Evolutionary conservation across 2,888 invertebrate genomes (phyloP), one percentile per base, ranked within the genome.

Genomic region (Agrilus biguttatus): DNA sequence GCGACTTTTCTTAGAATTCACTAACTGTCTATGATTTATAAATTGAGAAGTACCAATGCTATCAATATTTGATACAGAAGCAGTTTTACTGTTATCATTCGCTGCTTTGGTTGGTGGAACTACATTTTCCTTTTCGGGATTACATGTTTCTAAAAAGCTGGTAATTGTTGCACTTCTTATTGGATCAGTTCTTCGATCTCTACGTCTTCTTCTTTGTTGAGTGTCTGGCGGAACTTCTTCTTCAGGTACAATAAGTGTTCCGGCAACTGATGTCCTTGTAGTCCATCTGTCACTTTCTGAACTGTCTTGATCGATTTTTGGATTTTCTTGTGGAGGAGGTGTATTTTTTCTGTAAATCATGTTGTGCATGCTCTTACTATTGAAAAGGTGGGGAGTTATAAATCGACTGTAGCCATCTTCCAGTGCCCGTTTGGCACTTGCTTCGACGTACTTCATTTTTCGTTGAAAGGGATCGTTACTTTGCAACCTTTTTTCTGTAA

Each of bases 191-290:
- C 28, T 28, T 28, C 28, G 28, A 39, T 49, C 48, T 47, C 52
- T 51, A 38, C 47, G 52, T 33, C 58, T 56, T 13, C 66, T 55
- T 7, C 66, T 61, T 8, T 60, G 52, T 36, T 57, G 51, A 39
- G 58, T 54, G 14, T 62, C 60, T 45, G 55, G 55, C 42, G 49
- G 53, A 37, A 68, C 66, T 56, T 62, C 68, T 42, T 73, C 72
- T 44, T 72, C 69, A 41, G 66, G 64, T 42, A 74, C 66, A 43
- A 74, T 61, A 48, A 74, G 56, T 33, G 73, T 73, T 23, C 74
- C 74, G 12, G 73, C 73, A 46, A 68, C 68, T 53, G 71, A 67
- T 28, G 69, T 70, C 50, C 73, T 61, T 40, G 70, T 61, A 47
- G 60, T 68, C 50, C 73, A 73, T 39, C 63, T 65, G 13, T 53